Conservation (phyloP, 2,113 vertebrate genomes). For the Poecilia latipinna region DNA sequence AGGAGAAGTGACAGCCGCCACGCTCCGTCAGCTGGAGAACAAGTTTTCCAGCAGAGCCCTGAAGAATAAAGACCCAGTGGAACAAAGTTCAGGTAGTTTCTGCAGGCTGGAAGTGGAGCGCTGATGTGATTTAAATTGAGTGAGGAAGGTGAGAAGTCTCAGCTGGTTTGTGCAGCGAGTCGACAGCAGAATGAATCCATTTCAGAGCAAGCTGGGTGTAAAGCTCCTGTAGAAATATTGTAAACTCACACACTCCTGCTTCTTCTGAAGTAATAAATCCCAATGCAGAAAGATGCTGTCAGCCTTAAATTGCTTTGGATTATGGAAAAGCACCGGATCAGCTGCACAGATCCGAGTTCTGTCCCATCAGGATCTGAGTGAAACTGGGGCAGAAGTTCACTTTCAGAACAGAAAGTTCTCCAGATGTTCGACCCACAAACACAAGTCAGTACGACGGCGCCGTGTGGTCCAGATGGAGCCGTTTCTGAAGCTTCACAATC, state of each 20-base stretch:
- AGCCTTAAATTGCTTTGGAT: not conserved
- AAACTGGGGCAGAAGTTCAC: not conserved
- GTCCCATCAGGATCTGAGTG: not conserved
- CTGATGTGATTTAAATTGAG: conserved; percentile 54
- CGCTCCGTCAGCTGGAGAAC: conserved; percentile 32
- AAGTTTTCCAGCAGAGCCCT: conserved; percentile 31
- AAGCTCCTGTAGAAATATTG: not conserved
- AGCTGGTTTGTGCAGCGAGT: conserved; percentile 20
- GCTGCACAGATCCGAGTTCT: not conserved
- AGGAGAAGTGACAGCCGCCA: conserved; percentile 52
- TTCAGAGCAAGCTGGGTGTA: not conserved
- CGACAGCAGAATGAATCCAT: conserved; percentile 28
- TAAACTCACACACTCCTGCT: conserved; percentile 1
- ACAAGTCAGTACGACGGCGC: no score
- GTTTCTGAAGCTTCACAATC: no score
- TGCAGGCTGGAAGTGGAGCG: conserved; percentile 7
- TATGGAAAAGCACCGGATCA: not conserved
- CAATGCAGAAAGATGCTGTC: not conserved
- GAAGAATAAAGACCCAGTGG: conserved; percentile 21
- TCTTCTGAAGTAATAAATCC: not conserved
- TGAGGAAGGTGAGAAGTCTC: conserved; percentile 36
- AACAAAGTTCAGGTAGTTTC: conserved; percentile 19
- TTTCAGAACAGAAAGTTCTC: not conserved
- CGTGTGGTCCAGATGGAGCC: no score
- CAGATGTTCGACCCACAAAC: no score